Conservation (phyloP, 2,113 vertebrate species). For the Istiophorus platypterus region DNA sequence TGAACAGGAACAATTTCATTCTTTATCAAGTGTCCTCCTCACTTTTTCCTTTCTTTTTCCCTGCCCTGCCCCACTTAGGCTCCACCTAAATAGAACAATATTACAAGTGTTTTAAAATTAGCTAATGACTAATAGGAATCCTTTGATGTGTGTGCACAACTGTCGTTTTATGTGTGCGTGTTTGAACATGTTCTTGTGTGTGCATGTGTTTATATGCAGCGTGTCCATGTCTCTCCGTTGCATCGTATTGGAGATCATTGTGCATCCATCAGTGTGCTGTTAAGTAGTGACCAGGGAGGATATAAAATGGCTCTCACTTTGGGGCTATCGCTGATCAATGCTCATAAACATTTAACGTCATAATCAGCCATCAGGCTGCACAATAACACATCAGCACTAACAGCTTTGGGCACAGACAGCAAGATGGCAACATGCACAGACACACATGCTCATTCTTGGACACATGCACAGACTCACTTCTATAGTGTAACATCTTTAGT, state of each 20-base stretch:
- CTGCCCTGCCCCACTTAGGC: not conserved
- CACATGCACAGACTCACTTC: constrained; percentile 13
- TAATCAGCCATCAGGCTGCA: constrained; percentile 77
- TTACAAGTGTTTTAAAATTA: constrained; percentile 31
- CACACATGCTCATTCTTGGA: constrained; percentile 8
- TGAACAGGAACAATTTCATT: not conserved
- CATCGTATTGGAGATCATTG: constrained; percentile 77
- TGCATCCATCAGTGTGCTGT: constrained; percentile 81
- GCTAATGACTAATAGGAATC: constrained; percentile 26
- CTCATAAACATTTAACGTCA: constrained; percentile 85
- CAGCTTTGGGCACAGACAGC: constrained; percentile 45
- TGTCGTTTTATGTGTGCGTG: constrained; percentile 20
- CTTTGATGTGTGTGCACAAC: constrained; percentile 18
- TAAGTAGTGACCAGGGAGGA: constrained; percentile 75
- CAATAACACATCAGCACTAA: constrained; percentile 75
- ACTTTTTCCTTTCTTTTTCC: constrained; percentile 13
- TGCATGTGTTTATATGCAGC: constrained; percentile 53
- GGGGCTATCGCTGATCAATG: constrained; percentile 79
- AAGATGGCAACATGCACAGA: constrained; percentile 25
- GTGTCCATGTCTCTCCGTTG: constrained; percentile 52
- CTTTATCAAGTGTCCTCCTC: constrained; percentile 9
- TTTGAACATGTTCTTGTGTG: constrained; percentile 29
- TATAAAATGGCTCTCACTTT: constrained; percentile 78
- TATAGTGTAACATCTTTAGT: constrained; percentile 54
- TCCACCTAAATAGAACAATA: constrained; percentile 18